Base-by-base conservation (phyloP, 92 coral and sea anemone genomes). In the Zoanthus solanderi region DNA sequence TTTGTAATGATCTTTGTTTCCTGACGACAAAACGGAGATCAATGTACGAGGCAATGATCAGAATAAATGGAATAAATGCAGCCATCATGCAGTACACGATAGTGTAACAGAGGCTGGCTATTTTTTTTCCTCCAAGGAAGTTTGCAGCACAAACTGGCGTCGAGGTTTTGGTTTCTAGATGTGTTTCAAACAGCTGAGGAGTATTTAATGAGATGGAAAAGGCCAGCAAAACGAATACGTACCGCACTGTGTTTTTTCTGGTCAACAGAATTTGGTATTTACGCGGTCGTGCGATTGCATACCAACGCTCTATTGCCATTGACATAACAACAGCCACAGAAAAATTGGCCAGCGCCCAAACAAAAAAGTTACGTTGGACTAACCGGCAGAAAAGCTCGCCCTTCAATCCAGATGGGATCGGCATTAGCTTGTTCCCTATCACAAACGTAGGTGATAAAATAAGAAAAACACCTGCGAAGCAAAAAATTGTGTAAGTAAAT, bases 331-430 rank as follows among this genome's bases (percentile, higher is more conserved):
- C 50, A 34, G 72, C 72, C 0, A 79, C 84, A 0, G 84, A 79
- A 30, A 79, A 79, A 61, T 79, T 79, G n/a, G 84, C 84, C 18
- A 79, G 42, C 48, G 84, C 84, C 84, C 84, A 79, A 60, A 79
- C 56, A 17, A 79, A 34, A 61, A 79, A 79, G 72, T 79, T 79
- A 30, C 84, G 84, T 30, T 79, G 84, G 56, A 79, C 37, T 16
- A 79, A 8, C 10, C 84, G 84, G 84, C 84, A 79, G 84, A 79
- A 79, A 11, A 61, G 14, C n/a, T 79, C 84, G 6, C 84, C 84
- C 15, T 37, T 3, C 8, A 34, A 2, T 60, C 84, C 84, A 2
- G 72, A 32, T 4, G 84, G 84, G 12, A 79, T 79, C 0, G 84
- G 72, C 72, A 79, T 79, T 44, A 57, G 13, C 7, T 18, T 15